Conservation (phyloP, 1,140 invertebrate species). For the Drosophila persimilis region DNA sequence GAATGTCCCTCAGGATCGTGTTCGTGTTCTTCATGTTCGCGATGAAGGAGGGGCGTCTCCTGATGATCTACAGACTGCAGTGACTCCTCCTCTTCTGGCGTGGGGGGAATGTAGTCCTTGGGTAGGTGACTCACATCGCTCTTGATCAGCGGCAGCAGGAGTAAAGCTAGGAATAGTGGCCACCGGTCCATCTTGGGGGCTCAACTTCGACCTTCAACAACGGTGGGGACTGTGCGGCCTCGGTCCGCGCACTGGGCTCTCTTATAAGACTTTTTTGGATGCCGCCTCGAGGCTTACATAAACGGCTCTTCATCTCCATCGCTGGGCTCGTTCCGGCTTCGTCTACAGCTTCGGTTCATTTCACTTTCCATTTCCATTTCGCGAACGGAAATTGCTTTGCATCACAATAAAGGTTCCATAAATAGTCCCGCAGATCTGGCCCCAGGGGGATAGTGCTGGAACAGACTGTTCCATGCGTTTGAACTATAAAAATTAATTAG, state of each 20-base stretch:
- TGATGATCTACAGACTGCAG: neutral
- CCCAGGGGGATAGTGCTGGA: neutral
- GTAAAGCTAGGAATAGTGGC: conserved; percentile 34
- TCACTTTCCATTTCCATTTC: conserved; percentile 67
- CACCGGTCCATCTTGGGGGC: conserved; percentile 18
- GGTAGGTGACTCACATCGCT: conserved; percentile 68
- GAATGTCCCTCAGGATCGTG: no score
- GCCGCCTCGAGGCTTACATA: conserved; percentile 27
- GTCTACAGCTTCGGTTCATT: conserved; percentile 31
- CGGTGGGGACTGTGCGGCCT: conserved; percentile 46
- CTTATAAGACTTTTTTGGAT: conserved; percentile 58
- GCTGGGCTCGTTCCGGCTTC: neutral
- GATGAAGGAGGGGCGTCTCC: conserved; percentile 4
- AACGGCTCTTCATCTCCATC: conserved; percentile 10
- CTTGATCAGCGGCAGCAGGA: conserved; percentile 40
- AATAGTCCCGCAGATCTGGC: conserved; percentile 26
- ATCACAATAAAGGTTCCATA: conserved; percentile 64
- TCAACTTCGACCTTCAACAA: conserved; percentile 30
- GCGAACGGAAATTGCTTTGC: conserved; percentile 60
- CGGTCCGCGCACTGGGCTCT: conserved; percentile 40
- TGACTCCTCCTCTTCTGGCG: neutral
- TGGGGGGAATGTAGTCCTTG: conserved; percentile 37
- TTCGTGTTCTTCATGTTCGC: no score
- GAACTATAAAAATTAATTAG: conserved; percentile 69
- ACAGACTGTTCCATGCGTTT: conserved; percentile 4